These are phyloP conservation scores for Aphelenchoides besseyi DNA, from an alignment of 1,140 invertebrate genomes.

Conservation along the genomic window DNA sequence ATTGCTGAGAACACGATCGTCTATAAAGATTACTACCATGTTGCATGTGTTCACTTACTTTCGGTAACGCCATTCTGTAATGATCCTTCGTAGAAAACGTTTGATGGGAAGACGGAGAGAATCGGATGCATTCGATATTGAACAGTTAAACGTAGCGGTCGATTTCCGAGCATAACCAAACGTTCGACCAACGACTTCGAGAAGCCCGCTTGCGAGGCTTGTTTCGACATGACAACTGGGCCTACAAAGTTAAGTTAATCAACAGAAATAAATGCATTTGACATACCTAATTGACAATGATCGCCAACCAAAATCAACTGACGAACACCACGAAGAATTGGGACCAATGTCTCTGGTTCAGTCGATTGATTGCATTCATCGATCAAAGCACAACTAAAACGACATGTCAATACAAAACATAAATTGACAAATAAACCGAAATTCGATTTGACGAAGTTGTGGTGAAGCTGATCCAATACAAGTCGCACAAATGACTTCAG, in stretches of 20 bases:
- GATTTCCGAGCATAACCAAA: constrained; percentile 88
- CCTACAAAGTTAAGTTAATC: too few species aligned
- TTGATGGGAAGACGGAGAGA: constrained; percentile 91
- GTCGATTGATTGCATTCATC: constrained; percentile 94
- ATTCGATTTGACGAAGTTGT: constrained; percentile 75
- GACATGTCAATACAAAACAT: not conserved
- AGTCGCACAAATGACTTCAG: constrained; percentile 99
- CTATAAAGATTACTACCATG: constrained; percentile 63
- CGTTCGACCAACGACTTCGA: constrained; percentile 96
- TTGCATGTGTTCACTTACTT: constrained; percentile 63
- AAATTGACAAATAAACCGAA: constrained; percentile 65
- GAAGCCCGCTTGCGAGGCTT: constrained; percentile 89
- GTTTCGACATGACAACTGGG: constrained; percentile 71
- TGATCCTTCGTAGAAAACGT: constrained; percentile 98
- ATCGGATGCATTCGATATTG: constrained; percentile 97
- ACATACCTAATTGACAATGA: constrained; percentile 74
- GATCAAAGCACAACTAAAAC: constrained; percentile 78
- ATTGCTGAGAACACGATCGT: constrained; percentile 81
- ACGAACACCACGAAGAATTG: constrained; percentile 92
- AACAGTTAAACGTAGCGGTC: constrained; percentile 83
- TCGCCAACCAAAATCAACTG: constrained; percentile 93
- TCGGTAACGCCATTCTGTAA: constrained; percentile 96
- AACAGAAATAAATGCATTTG: too few species aligned
- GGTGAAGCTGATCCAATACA: constrained; percentile 97
- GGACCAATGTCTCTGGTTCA: constrained; percentile 97